Percentiles rank a stretch among this genome's conserved stretches.
Evolutionary conservation across 2,888 invertebrate species (phyloP).

Genomic region (Ectobius pallidus): DNA sequence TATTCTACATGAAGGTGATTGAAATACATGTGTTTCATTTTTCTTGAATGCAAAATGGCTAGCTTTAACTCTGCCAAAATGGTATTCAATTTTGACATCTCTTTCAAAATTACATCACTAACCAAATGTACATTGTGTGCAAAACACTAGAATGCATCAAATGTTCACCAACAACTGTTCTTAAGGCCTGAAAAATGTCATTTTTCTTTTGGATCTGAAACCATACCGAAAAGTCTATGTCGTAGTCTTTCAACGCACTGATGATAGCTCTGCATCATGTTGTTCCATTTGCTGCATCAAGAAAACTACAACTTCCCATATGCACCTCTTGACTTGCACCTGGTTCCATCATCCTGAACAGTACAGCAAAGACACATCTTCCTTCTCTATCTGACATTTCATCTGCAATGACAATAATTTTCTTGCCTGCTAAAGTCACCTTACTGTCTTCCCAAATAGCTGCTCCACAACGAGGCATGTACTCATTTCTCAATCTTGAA

Average conservation of each 20-base stretch:
- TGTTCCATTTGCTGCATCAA: neutral
- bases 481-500: neutral
- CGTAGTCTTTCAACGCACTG: neutral
- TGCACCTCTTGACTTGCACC: neutral
- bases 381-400: conserved; percentile 18
- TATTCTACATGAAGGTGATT: neutral
- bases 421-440: conserved; percentile 2
- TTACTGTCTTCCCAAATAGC: neutral
- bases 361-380: conserved; percentile 21
- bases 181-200: conserved; percentile 6
- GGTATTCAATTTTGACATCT: neutral
- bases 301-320: conserved; percentile 8
- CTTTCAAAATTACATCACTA: no score
- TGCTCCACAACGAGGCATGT: conserved; percentile 10
- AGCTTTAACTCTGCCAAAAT: neutral
- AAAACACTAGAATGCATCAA: conserved; percentile 8
- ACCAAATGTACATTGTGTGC: conserved; percentile 5
- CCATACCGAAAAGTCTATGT: neutral
- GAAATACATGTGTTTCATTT: neutral
- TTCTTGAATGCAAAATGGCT: neutral
- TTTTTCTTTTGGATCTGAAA: conserved; percentile 1
- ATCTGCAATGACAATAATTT: conserved; percentile 18
- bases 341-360: conserved; percentile 6
- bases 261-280: neutral
- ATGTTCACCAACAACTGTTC: conserved; percentile 8